Evolutionary conservation across 2,888 invertebrate species (phyloP).

Genomic region (Plagodis dolabraria): DNA sequence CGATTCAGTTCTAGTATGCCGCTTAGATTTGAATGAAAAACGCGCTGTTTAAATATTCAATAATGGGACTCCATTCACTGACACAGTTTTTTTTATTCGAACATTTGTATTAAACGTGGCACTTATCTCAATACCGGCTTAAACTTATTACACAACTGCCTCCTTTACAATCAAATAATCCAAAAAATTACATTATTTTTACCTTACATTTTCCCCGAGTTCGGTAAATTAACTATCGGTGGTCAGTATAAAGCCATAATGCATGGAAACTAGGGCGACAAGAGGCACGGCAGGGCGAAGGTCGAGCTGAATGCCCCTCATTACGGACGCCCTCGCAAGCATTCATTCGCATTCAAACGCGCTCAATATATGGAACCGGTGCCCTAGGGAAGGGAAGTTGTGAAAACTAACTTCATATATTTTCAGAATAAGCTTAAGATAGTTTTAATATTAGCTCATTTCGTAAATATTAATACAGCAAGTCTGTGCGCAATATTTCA

Average conservation of each 20-base stretch:
- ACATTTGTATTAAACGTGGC: too few relatives aligned
- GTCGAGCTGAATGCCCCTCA: conserved; percentile 46
- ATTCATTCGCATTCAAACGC: conserved; percentile 38
- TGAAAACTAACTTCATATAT: background rate
- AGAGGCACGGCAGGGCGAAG: conserved; percentile 27
- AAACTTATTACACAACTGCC: background rate
- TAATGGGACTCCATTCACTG: too few relatives aligned
- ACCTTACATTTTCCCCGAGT: conserved; percentile 20
- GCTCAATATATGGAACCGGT: conserved; percentile 25
- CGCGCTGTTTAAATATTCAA: too few relatives aligned
- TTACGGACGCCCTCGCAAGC: conserved; percentile 39
- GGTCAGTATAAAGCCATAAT: conserved; percentile 46
- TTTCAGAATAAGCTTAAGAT: background rate
- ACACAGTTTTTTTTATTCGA: too few relatives aligned
- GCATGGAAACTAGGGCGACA: conserved; percentile 47
- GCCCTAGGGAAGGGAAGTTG: conserved; percentile 1
- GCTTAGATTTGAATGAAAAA: too few relatives aligned
- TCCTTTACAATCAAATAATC: too few relatives aligned
- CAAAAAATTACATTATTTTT: conserved; percentile 1
- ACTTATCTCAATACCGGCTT: too few relatives aligned
- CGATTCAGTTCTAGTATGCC: too few relatives aligned
- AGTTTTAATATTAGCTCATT: background rate
- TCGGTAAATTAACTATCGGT: conserved; percentile 34
- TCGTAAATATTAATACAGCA: background rate
- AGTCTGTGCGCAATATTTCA: background rate